A percentile compares a stretch with the other conserved stretches of the same genome.
Conservation (phyloP, 2,797 vertebrate species). For the Pogoniulus pusillus region DNA sequence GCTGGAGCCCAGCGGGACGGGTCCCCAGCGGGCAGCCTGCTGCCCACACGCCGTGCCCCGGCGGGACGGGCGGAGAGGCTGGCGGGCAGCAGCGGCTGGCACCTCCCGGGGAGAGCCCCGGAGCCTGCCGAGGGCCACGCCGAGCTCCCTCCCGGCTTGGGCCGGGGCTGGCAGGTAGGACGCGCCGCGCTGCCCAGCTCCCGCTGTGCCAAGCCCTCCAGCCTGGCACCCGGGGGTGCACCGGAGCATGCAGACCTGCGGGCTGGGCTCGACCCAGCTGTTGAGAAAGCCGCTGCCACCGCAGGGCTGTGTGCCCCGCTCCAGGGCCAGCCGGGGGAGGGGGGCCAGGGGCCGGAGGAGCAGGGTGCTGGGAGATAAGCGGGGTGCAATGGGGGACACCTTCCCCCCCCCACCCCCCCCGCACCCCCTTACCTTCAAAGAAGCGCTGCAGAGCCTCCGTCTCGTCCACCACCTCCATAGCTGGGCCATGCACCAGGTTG, state of each 20-base stretch:
- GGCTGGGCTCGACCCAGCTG: background rate
- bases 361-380: background rate
- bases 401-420: no score
- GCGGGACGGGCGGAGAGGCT: background rate
- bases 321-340: background rate
- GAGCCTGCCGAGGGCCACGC: rapidly evolving
- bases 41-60: rapidly evolving
- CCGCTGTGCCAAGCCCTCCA: background rate
- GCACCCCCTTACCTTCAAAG: slow-evolving; percentile 86
- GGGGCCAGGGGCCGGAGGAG: no score
- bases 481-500: slow-evolving; percentile 70
- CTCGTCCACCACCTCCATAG: slow-evolving; percentile 99
- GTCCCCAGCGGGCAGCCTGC: background rate
- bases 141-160: rapidly evolving
- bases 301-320: rapidly evolving
- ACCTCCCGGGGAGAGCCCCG: no score
- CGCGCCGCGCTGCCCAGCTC: background rate
- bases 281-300: background rate
- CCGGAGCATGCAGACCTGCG: background rate
- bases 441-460: slow-evolving; percentile 97
- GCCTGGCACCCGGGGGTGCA: background rate
- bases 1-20: no score
- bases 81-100: background rate
- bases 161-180: rapidly evolving
- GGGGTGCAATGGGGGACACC: background rate